Evolutionary conservation across 1,140 invertebrate genomes (phyloP).

Genomic region (Drosophila repletoides): DNA sequence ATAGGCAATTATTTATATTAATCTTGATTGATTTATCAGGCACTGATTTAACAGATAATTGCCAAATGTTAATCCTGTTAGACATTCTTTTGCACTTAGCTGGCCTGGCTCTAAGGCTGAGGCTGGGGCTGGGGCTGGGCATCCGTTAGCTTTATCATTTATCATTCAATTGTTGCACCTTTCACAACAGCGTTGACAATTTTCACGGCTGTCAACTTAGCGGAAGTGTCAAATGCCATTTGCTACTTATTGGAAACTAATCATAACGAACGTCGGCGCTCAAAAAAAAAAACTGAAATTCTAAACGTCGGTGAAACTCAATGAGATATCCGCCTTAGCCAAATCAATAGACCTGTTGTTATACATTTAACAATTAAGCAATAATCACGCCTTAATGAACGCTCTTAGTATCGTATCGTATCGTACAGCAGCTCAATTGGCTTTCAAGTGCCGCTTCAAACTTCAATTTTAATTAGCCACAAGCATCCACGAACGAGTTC

Average conservation of each 20-base stretch:
- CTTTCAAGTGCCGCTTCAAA: conserved; percentile 69
- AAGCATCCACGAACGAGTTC: conserved; percentile 41
- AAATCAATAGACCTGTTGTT: conserved; percentile 32
- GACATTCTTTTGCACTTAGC: conserved; percentile 76
- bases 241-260: conserved; percentile 4
- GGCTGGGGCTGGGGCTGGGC: no score
- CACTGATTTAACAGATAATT: conserved; percentile 8
- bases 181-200: conserved; percentile 69
- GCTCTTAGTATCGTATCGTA: conserved; percentile 38
- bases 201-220: conserved; percentile 81
- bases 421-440: conserved; percentile 44
- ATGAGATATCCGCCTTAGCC: conserved; percentile 67
- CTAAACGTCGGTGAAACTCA: conserved; percentile 39
- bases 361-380: conserved; percentile 69
- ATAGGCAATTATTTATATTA: conserved; percentile 59
- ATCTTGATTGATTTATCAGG: conserved; percentile 79
- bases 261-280: conserved; percentile 22
- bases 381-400: conserved; percentile 77
- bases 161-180: conserved; percentile 71
- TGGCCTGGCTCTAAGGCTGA: background rate
- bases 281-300: conserved; percentile 35
- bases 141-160: conserved; percentile 45
- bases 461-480: conserved; percentile 66
- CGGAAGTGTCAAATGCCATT: conserved; percentile 68
- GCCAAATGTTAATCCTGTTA: conserved; percentile 64